Evolutionary conservation across 2,113 vertebrate genomes (phyloP).

Genomic region (Percopsis transmontana): DNA sequence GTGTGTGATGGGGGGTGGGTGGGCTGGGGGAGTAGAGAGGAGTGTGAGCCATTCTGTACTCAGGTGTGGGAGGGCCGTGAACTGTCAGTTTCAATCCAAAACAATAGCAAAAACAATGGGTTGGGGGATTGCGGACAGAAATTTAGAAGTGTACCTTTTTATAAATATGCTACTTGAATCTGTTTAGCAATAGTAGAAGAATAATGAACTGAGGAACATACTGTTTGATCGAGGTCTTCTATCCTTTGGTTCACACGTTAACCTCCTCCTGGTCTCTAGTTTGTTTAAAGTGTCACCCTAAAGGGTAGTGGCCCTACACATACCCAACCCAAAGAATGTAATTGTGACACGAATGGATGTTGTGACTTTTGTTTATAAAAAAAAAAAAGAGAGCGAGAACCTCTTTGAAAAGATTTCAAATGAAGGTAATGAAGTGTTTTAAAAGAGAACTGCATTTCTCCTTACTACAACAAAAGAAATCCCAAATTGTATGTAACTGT

Average conservation of each 20-base stretch:
- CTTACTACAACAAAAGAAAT: conserved; percentile 26
- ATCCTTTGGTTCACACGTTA: conserved; percentile 29
- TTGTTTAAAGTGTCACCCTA: conserved; percentile 41
- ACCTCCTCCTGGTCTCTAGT: conserved; percentile 35
- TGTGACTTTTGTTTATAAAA: conserved; percentile 50
- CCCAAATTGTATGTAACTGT: conserved; percentile 34
- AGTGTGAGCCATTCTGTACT: no score
- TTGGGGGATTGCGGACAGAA: no score
- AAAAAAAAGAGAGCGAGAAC: conserved; percentile 5
- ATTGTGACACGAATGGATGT: conserved; percentile 72
- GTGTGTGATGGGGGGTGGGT: no score
- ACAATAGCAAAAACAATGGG: no score
- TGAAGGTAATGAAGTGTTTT: conserved; percentile 59
- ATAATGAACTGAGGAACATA: conserved; percentile 8
- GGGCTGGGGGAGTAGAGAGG: no score
- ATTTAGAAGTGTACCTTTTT: no score
- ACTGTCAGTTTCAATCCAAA: no score
- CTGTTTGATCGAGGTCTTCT: conserved; percentile 51
- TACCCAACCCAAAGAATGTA: conserved; percentile 78
- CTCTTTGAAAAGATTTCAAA: conserved; percentile 41
- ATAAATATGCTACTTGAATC: no score
- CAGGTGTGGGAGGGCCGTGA: neutral
- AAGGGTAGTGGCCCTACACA: conserved; percentile 39
- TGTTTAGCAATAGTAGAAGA: neutral
- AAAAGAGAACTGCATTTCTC: conserved; percentile 26